These are phyloP conservation scores for Drosophila kokeensis DNA, from an alignment of 2,888 invertebrate species.

Conservation along the genomic window DNA sequence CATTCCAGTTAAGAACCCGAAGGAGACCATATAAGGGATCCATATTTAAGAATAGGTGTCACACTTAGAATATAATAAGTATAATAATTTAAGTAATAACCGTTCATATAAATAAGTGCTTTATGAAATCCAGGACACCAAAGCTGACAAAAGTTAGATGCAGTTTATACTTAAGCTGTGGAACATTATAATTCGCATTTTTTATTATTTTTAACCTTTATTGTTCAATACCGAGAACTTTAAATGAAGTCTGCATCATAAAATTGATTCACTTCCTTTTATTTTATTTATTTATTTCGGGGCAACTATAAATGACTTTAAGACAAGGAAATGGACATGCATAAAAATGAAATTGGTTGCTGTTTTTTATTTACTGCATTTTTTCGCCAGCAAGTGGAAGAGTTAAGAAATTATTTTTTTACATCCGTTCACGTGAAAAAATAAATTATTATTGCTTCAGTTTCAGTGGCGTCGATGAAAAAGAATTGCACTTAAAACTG, in stretches of 20 bases:
- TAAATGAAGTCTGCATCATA: neutral
- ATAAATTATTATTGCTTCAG: conserved; percentile 55
- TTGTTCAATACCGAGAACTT: neutral
- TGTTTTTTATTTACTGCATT: neutral
- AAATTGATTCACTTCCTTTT: neutral
- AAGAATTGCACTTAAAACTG: conserved; percentile 59
- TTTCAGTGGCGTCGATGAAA: conserved; percentile 46
- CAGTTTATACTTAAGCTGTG: no score
- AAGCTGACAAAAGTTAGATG: no score
- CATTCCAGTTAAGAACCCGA: neutral
- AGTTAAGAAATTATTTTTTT: conserved; percentile 19
- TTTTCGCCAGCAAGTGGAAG: neutral
- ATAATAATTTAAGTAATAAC: no score
- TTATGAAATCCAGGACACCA: no score
- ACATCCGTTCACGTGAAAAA: conserved; percentile 3
- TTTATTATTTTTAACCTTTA: no score
- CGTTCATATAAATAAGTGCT: no score
- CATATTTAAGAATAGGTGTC: neutral
- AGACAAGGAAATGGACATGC: neutral
- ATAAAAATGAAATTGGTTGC: neutral
- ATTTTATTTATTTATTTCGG: neutral
- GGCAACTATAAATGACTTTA: neutral
- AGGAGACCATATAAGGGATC: neutral
- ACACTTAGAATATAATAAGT: neutral
- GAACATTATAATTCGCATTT: no score